These are phyloP conservation scores for Paratrypauchen microcephalus DNA, from an alignment of 2,797 vertebrate species.

Conservation along the genomic window DNA sequence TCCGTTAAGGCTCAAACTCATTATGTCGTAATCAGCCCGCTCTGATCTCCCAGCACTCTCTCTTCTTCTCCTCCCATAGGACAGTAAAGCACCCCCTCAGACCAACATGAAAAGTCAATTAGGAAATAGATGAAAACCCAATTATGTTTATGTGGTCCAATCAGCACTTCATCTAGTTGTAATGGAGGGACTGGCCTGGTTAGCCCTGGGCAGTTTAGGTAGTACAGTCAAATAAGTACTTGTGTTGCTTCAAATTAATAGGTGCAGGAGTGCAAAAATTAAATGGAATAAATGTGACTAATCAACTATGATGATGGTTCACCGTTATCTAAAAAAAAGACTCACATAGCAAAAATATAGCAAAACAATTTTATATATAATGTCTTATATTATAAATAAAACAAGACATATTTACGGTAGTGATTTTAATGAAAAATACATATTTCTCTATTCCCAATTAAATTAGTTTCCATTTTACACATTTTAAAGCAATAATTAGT, in stretches of 20 bases:
- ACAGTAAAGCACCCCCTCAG: conserved; percentile 26
- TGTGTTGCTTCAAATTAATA: background rate
- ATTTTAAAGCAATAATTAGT: too few relatives aligned
- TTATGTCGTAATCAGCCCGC: conserved; percentile 48
- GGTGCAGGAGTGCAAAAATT: background rate
- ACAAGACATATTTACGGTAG: too few relatives aligned
- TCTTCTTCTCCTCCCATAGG: conserved; percentile 1
- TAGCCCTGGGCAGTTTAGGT: background rate
- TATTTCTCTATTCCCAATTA: too few relatives aligned
- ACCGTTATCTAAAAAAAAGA: too few relatives aligned
- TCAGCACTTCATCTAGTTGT: conserved; percentile 5
- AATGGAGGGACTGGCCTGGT: background rate
- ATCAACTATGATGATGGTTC: too few relatives aligned
- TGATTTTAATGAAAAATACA: too few relatives aligned
- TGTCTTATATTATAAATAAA: too few relatives aligned
- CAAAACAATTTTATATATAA: too few relatives aligned
- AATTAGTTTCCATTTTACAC: too few relatives aligned
- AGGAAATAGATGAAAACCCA: conserved; percentile 16
- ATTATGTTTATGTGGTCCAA: conserved; percentile 17
- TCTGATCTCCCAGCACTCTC: conserved; percentile 14
- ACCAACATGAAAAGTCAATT: conserved; percentile 42
- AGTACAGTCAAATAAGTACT: background rate
- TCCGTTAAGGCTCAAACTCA: conserved; percentile 31
- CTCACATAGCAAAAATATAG: too few relatives aligned
- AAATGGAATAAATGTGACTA: too few relatives aligned